Base-by-base conservation (phyloP, 2,797 vertebrate species). In the Pelochelys cantorii region DNA sequence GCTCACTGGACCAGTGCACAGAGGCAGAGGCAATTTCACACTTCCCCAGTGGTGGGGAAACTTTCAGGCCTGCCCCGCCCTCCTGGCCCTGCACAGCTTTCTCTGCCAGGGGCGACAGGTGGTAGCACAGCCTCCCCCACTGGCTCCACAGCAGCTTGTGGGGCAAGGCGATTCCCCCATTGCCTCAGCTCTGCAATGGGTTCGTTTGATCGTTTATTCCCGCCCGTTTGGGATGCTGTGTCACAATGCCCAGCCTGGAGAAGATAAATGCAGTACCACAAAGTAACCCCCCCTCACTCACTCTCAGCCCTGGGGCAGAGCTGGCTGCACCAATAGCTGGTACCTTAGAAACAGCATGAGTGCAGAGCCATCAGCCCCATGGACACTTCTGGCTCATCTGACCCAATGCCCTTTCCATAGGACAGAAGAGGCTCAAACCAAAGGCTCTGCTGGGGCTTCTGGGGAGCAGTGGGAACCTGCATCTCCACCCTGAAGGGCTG, bases 181-280 rank as follows among this genome's bases (percentile, higher is more conserved):
- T 4, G 88, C 88, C 3, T 0, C 92, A 83, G 95, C 89, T 91
- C 93, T 84, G 95, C 89, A 91, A 56, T 53, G 78, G 86, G 88
- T n/a, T 94, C 97, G 87, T 96, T 97, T 97, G 97, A 96, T 97
- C 96, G 93, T 95, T 97, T 97, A 89, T 48, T 96, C 93, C 95
- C 94, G 91, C 0, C 2, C 31, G 83, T 86, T 87, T 82, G 95
- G 96, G 94, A 71, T 87, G 71, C 90, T 79, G 82, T 86, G 17
- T 91, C 93, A 91, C 88, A 95, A 93, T 83, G 52, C 96, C 94
- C 96, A 95, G 92, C 93, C 81, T 83, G 83, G 56, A 91, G 96
- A 85, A 92, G 54, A 92, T 95, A 95, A 96, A 95, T 91, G 96
- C 94, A 93, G 94, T 93, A 93, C 92, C 91, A 88, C 90, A 94